phyloP scores from a whole-genome alignment of 1,140 invertebrate species.

The Nylanderia fulva region DNA sequence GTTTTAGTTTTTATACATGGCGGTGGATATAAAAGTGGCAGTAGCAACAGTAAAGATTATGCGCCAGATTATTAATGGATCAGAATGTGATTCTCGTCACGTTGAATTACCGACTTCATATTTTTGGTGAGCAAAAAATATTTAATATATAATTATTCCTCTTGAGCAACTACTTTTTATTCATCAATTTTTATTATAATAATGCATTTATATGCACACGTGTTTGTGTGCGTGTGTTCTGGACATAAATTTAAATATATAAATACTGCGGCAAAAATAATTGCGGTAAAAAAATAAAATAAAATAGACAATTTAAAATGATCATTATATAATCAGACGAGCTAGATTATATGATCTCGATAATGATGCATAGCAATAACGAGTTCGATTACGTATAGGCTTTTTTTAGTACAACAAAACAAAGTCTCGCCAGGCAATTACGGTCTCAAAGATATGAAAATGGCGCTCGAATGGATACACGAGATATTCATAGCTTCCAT shows the following conservation, averaged over 20 bases:
- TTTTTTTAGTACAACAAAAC: conserved; percentile 80
- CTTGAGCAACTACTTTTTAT: too few relatives aligned
- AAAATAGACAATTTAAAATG: not conserved
- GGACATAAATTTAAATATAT: too few relatives aligned
- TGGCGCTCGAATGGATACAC: conserved; percentile 86
- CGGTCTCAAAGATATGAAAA: conserved; percentile 80
- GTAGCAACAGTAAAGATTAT: conserved; percentile 81
- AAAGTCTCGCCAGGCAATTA: conserved; percentile 80
- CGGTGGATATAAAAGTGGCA: conserved; percentile 84
- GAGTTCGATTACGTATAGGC: conserved; percentile 69
- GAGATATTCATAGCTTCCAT: conserved; percentile 85
- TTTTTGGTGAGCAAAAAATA: conserved; percentile 85
- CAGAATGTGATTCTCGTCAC: conserved; percentile 89
- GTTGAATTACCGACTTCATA: conserved; percentile 89
- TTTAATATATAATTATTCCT: not conserved
- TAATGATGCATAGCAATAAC: not conserved
- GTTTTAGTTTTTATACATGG: conserved; percentile 87
- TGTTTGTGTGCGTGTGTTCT: too few relatives aligned
- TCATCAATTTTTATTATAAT: not conserved
- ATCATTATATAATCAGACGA: not conserved
- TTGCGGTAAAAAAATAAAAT: too few relatives aligned
- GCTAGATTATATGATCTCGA: not conserved
- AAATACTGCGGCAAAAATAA: too few relatives aligned
- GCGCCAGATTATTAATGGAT: conserved; percentile 85
- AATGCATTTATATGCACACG: too few relatives aligned